Base-by-base conservation (phyloP, 2,888 invertebrate genomes). In the Heliconius charithonia region DNA sequence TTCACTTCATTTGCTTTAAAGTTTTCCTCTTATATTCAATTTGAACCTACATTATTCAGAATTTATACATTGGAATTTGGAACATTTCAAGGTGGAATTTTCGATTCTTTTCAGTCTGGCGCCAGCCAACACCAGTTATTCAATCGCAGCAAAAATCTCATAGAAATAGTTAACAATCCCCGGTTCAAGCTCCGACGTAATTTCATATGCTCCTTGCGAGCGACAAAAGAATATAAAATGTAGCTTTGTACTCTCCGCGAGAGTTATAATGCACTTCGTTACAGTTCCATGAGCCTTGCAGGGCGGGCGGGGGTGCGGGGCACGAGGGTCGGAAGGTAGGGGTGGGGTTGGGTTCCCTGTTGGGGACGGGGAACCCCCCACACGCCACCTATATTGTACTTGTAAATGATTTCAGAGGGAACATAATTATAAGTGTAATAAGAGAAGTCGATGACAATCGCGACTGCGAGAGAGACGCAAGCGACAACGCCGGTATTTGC, bases 241-340 rank as follows among this genome's bases (percentile, higher is more conserved):
- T 63, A 59, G 74, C 63, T 74, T 63, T 74, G 74, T 74, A 74
- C 74, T 63, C 62, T 63, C 63, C 62, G n/a, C 41, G 63, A 62
- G 62, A 62, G 74, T 74, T 74, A 62, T 62, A 74, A 62, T 62
- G 62, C 74, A 74, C 74, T 74, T 72, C 71, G 71, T 72, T 72
- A 72, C 71, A 72, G 71, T 72, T 56, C 71, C 27, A 41, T 25
- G 74, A n/a, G 74, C 37, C 63, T 62, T 32, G 37, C 59, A 37
- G 22, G 7, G 25, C 62, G 37, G 32, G 59, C 41, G 59, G 10
- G 37, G 59, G 9, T 4, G 16, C 10, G 22, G 59, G 59, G 32
- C 7, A 32, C 32, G 32, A 7, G 32, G 32, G 32, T 4, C 29
- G 29, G 29, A 3, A 4, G 29, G 29, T 0, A 3, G 32, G 32